Conservation (phyloP, 2,113 vertebrate genomes). For the Origma solitaria region DNA sequence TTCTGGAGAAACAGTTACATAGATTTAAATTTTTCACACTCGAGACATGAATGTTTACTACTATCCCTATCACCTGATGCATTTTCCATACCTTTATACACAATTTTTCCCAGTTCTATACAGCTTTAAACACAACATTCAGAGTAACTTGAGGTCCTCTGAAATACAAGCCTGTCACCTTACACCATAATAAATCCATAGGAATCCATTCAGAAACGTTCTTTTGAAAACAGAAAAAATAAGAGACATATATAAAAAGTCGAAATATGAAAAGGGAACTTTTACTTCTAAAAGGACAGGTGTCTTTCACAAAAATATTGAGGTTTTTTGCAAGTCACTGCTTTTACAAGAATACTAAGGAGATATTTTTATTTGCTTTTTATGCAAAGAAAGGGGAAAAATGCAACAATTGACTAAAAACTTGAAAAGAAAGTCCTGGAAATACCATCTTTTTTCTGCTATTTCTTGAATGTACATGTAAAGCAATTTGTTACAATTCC, state of each 20-base stretch:
- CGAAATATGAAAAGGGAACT: background rate
- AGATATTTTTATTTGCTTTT: background rate
- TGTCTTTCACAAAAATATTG: background rate
- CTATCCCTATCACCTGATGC: background rate
- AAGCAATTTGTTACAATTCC: background rate
- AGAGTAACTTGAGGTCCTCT: background rate
- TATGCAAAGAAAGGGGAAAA: background rate
- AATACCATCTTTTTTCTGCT: background rate
- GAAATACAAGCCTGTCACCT: background rate
- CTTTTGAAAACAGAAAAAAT: background rate
- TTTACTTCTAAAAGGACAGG: background rate
- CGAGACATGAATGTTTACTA: background rate
- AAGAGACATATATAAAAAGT: background rate
- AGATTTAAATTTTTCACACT: background rate
- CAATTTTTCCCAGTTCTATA: background rate
- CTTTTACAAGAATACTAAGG: background rate
- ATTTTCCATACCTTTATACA: background rate
- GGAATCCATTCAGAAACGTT: background rate
- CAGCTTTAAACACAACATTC: background rate
- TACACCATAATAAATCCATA: background rate
- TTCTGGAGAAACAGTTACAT: background rate
- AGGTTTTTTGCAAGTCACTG: background rate
- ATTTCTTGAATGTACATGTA: background rate
- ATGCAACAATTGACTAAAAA: background rate
- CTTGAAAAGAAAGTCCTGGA: background rate